Conservation (phyloP, 2,113 vertebrate genomes). For the Hippocampus mohnikei region DNA sequence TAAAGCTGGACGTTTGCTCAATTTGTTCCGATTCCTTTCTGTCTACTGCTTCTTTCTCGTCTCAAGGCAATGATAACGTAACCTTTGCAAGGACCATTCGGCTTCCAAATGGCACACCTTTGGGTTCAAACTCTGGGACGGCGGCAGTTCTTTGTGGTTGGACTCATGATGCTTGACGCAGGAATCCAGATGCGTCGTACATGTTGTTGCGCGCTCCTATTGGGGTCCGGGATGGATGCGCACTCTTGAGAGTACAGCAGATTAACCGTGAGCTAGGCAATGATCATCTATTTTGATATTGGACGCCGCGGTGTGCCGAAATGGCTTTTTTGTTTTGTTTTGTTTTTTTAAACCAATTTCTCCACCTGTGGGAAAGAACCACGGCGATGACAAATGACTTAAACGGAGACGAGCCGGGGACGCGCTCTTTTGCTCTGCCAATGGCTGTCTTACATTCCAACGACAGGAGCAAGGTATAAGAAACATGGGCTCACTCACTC, state of each 20-base stretch:
- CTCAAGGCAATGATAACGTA: background rate
- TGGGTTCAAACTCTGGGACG: background rate
- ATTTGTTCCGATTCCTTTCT: no score
- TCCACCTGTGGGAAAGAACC: slow-evolving; percentile 59
- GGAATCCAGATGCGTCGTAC: slow-evolving; percentile 16
- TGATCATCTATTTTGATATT: slow-evolving; percentile 64
- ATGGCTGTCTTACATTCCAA: slow-evolving; percentile 56
- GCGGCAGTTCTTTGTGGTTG: background rate
- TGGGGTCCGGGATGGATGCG: slow-evolving; percentile 15
- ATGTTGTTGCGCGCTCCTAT: slow-evolving; percentile 11
- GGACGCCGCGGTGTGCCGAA: slow-evolving; percentile 50
- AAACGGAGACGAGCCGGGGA: slow-evolving; percentile 25
- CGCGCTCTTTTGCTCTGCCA: slow-evolving; percentile 43
- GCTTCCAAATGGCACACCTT: background rate
- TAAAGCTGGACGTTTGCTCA: no score
- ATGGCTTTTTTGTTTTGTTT: slow-evolving; percentile 47
- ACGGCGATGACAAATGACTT: slow-evolving; percentile 62
- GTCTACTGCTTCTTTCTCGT: no score
- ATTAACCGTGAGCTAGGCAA: slow-evolving; percentile 52
- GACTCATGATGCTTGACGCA: slow-evolving; percentile 9
- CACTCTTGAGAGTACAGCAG: slow-evolving; percentile 29
- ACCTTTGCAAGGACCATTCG: background rate
- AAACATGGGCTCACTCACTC: slow-evolving; percentile 57
- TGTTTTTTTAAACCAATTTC: slow-evolving; percentile 26
- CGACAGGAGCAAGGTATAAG: slow-evolving; percentile 57